phyloP scores from a whole-genome alignment of 1,140 invertebrate species.

The Drosophila gunungcola region DNA sequence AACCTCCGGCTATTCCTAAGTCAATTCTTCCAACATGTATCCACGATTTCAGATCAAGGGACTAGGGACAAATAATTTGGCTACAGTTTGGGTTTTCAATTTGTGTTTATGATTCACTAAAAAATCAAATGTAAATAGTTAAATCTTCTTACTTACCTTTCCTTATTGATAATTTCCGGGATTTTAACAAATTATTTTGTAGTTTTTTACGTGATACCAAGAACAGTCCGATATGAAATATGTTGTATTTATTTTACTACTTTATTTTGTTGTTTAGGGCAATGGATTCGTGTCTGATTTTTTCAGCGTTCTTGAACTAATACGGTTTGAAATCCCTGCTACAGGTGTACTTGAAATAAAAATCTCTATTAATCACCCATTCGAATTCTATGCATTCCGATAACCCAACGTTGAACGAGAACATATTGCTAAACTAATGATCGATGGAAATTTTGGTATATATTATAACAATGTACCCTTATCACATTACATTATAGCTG shows the following conservation, averaged over 20 bases:
- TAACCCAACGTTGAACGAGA: conserved; percentile 31
- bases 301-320: not conserved
- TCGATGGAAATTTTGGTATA: conserved; percentile 9
- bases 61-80: not conserved
- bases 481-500: conserved; percentile 19
- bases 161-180: not conserved
- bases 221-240: not conserved
- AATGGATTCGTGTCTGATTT: not conserved
- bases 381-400: conserved; percentile 22
- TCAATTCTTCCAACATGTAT: conserved; percentile 12
- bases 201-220: not conserved
- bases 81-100: not conserved
- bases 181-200: not conserved
- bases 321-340: not conserved
- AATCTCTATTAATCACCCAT: conserved; percentile 5
- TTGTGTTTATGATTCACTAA: not conserved
- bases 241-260: not conserved
- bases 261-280: not conserved
- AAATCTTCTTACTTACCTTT: not conserved
- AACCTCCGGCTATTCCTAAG: conserved; percentile 51
- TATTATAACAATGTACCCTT: conserved; percentile 37
- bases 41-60: not conserved
- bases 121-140: conserved; percentile 9
- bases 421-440: conserved; percentile 35
- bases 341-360: conserved; percentile 5